Percentiles rank a stretch among this genome's conserved stretches.
These are phyloP conservation scores for Cinclus cinclus DNA, from an alignment of 2,113 vertebrate genomes.

Conservation along the genomic window DNA sequence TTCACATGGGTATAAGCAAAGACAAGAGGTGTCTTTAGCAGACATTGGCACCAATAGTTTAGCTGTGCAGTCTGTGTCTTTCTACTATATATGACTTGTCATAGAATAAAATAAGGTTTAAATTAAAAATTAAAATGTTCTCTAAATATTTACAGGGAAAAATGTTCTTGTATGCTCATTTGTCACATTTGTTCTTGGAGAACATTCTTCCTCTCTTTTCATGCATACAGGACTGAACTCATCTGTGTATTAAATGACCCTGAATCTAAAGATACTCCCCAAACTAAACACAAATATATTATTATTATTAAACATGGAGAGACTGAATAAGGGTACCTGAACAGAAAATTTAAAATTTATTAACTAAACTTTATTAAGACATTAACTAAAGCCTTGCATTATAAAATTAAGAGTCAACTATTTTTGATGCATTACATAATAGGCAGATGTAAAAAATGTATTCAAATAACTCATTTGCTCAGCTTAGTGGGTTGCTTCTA, in stretches of 20 bases:
- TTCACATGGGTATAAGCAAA: not conserved
- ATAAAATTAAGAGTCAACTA: not conserved
- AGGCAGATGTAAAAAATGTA: not conserved
- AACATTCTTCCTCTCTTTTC: not conserved
- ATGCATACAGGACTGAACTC: not conserved
- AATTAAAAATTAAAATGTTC: not conserved
- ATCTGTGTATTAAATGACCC: not conserved
- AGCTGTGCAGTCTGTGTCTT: not conserved
- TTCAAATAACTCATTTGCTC: slow-evolving; percentile 33
- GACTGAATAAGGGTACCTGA: not conserved
- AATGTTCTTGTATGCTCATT: not conserved
- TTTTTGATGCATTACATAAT: not conserved
- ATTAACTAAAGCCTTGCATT: not conserved
- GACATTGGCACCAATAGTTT: not conserved
- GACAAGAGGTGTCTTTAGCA: not conserved
- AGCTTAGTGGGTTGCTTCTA: slow-evolving; percentile 8
- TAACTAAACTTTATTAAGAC: not conserved
- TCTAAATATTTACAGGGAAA: not conserved
- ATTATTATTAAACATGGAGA: not conserved
- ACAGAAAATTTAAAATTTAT: not conserved
- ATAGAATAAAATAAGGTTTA: not conserved
- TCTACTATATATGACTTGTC: not conserved
- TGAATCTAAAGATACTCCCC: not conserved
- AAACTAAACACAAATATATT: not conserved
- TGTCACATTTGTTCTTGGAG: not conserved